A percentile compares a stretch with the other conserved stretches of the same genome.
These are phyloP conservation scores for Dyspetes luteomarginatus DNA, from an alignment of 2,888 invertebrate species.

Conservation along the genomic window DNA sequence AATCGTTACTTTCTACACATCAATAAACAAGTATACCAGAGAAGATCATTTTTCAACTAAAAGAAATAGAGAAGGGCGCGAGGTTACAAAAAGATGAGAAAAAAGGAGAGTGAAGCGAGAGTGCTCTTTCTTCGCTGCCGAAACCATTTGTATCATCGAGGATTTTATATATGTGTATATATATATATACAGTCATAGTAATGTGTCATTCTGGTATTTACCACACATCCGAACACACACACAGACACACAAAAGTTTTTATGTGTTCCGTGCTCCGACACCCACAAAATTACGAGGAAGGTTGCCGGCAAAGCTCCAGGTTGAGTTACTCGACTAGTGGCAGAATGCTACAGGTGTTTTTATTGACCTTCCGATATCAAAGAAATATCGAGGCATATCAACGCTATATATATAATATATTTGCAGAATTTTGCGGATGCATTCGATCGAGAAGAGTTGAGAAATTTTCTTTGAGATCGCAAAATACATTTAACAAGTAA, in stretches of 20 bases:
- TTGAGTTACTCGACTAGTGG: slow-evolving; percentile 23
- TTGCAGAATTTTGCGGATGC: not conserved
- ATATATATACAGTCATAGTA: not conserved
- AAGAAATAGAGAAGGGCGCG: slow-evolving; percentile 7
- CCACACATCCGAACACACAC: slow-evolving; percentile 10
- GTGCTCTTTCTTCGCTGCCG: not conserved
- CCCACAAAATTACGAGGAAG: slow-evolving; percentile 4
- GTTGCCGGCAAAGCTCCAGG: slow-evolving; percentile 7
- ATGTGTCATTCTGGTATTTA: not conserved
- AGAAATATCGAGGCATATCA: slow-evolving; percentile 30
- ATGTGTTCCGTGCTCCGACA: slow-evolving; percentile 21
- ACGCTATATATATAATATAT: not conserved
- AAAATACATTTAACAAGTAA: too few relatives aligned
- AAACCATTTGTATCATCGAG: slow-evolving; percentile 49
- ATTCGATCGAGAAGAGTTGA: too few relatives aligned
- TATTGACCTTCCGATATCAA: slow-evolving; percentile 52
- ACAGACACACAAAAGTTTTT: slow-evolving; percentile 22
- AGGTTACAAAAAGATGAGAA: slow-evolving; percentile 4
- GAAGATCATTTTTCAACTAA: slow-evolving; percentile 50
- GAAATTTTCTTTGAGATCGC: too few relatives aligned
- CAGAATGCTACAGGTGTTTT: slow-evolving; percentile 61
- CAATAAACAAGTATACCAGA: slow-evolving; percentile 14
- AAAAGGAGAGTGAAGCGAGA: not conserved
- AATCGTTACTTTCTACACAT: slow-evolving; percentile 6
- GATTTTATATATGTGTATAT: slow-evolving; percentile 7